phyloP scores from a whole-genome alignment of 2,888 invertebrate genomes.

The Cerceris rybyensis region DNA sequence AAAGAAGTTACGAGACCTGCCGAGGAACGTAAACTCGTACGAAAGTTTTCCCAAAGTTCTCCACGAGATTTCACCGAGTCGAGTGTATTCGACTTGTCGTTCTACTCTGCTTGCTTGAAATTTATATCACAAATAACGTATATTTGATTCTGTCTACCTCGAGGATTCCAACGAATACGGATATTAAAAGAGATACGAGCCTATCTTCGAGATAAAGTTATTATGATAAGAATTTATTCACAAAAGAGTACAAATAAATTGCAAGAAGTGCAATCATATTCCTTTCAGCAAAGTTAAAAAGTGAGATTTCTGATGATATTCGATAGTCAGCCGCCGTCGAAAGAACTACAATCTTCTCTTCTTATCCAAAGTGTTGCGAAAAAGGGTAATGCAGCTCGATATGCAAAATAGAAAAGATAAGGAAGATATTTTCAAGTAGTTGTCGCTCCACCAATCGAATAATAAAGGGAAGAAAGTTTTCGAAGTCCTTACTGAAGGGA shows the following conservation, averaged over 20 bases:
- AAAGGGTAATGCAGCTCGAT: not conserved
- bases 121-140: too few relatives aligned
- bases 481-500: constrained; percentile 19
- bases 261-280: not conserved
- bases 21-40: constrained; percentile 22
- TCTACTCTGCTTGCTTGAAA: not conserved
- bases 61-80: constrained; percentile 19
- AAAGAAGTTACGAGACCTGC: constrained; percentile 4
- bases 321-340: constrained; percentile 47
- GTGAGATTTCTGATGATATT: constrained; percentile 5
- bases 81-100: not conserved
- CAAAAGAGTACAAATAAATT: not conserved
- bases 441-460: not conserved
- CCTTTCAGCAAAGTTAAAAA: constrained; percentile 9
- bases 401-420: constrained; percentile 2
- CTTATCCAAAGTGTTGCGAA: constrained; percentile 3
- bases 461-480: constrained; percentile 22
- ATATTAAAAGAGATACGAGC: not conserved
- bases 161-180: not conserved
- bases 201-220: not conserved
- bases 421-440: constrained; percentile 19
- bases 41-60: constrained; percentile 20
- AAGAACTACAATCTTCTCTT: constrained; percentile 34
- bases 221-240: not conserved
- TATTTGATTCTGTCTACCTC: too few relatives aligned